Evolutionary conservation across 2,888 invertebrate species (phyloP), one percentile per base, ranked within the genome.

Genomic region (Dinocampus coccinellae): DNA sequence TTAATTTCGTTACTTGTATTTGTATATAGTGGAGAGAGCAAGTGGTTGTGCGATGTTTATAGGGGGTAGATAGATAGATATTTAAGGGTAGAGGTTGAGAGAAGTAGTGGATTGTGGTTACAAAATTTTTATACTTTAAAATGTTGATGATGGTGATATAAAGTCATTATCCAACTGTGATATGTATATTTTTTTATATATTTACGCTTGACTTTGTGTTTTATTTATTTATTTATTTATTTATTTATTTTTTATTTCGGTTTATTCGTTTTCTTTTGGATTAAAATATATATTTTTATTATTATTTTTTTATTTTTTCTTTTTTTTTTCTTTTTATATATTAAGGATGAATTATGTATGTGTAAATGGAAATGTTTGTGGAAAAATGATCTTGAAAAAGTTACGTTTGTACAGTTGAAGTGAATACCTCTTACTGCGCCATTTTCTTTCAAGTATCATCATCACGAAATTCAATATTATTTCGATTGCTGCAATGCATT

Each of bases 1-100:
- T 85, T 85, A 84, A 87, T 87, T 82, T 80, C 74, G 82, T 79
- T 80, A 77, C 79, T 77, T 77, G 79, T 76, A 76, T 73, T 72
- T 24, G 22, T 16, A n/a, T 34, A 60, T 33, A 34, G 34, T 60
- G 42, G 73, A n/a, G n/a, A n/a, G n/a, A n/a, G n/a, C n/a, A n/a
- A n/a, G n/a, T n/a, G n/a, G n/a, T n/a, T n/a, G n/a, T n/a, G n/a
- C n/a, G n/a, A n/a, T n/a, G n/a, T n/a, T n/a, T n/a, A n/a, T n/a
- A n/a, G n/a, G 71, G 69, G 72, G 66, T 69, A 68, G 73, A 73
- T 72, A 67, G 66, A 66, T 75, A 72, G 73, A 67, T 72, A 65
- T 57, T 22, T 47, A 26, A 33, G 66, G n/a, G n/a, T n/a, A n/a
- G n/a, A n/a, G n/a, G n/a, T n/a, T n/a, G n/a, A n/a, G n/a, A n/a